Evolutionary conservation across 2,113 vertebrate species (phyloP).

Genomic region (Ciconia stormi): DNA sequence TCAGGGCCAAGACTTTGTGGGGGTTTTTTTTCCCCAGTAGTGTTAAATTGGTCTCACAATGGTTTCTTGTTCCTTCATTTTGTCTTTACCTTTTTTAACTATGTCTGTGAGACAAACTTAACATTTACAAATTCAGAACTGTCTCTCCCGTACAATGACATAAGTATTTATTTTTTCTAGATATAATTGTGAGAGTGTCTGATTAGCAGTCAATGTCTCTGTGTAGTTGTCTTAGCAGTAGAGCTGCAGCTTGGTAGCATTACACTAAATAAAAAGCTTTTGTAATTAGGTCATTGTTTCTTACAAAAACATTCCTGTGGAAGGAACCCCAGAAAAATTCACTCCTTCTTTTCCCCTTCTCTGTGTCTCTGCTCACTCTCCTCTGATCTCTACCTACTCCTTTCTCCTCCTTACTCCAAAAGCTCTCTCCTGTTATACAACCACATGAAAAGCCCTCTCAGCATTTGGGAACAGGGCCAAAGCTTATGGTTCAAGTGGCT

Average conservation of each 20-base stretch:
- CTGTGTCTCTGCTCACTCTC: neutral
- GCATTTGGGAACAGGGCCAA: neutral
- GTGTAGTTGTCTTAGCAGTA: neutral
- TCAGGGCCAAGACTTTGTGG: neutral
- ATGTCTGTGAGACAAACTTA: neutral
- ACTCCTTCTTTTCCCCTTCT: neutral
- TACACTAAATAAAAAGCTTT: neutral
- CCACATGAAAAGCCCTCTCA: neutral
- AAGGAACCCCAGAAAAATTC: neutral
- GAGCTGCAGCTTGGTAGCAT: neutral
- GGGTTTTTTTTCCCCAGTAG: rapidly evolving
- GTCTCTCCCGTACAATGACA: neutral
- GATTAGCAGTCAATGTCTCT: neutral
- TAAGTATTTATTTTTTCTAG: neutral
- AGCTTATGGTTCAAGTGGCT: neutral
- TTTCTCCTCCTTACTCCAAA: neutral
- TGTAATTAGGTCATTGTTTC: neutral
- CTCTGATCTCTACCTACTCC: neutral
- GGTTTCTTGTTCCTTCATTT: neutral
- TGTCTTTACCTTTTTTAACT: neutral
- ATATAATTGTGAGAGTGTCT: neutral
- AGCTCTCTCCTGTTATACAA: neutral
- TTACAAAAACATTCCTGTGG: neutral
- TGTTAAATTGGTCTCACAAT: neutral
- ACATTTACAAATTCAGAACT: neutral